Base-by-base conservation (phyloP, 2,888 invertebrate genomes). In the Melanostoma mellinum region DNA sequence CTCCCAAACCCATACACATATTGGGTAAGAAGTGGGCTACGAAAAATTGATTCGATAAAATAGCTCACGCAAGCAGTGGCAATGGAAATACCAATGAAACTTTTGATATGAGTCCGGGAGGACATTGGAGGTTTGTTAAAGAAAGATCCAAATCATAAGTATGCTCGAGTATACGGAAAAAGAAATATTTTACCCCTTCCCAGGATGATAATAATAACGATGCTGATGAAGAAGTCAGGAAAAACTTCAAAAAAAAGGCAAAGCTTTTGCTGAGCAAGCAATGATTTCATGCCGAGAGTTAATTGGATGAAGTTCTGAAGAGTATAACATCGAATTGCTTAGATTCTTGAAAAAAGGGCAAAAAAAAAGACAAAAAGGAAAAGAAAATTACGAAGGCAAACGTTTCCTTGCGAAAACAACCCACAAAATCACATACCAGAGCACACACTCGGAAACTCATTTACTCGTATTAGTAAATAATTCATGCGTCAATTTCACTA, bases 401-500 rank as follows among this genome's bases (percentile, higher is more conserved):
- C 10, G 60, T 10, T 38, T 36, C 61, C 55, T 50, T 65, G 42
- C 20, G 20, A 20, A 20, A 8, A 69, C n/a, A 30, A 48, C 35
- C 3, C 38, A 40, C 61, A 38, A 32, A 40, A 53, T 53, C 61
- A 48, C 10, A 46, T 42, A 42, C 20, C 56, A 68, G 60, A 10
- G 44, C 44, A 20, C 63, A 63, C 44, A 38, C 48, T 38, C 38
- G 20, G 20, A 20, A 20, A 20, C 67, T 72, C 65, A 71, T 84
- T 74, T 84, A 60, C 53, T 61, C 71, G 65, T 78, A 79, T 84
- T 74, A 79, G 84, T 84, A 84, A 84, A 79, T 84, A 84, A 79
- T 78, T 79, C 84, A 84, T 84, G 84, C 84, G 74, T 84, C 84
- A 84, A 84, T 79, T 84, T 79, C 60, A 79, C 84, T 84, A 79